Base-by-base conservation (phyloP, 2,888 invertebrate species). In the Smittia aterrima region DNA sequence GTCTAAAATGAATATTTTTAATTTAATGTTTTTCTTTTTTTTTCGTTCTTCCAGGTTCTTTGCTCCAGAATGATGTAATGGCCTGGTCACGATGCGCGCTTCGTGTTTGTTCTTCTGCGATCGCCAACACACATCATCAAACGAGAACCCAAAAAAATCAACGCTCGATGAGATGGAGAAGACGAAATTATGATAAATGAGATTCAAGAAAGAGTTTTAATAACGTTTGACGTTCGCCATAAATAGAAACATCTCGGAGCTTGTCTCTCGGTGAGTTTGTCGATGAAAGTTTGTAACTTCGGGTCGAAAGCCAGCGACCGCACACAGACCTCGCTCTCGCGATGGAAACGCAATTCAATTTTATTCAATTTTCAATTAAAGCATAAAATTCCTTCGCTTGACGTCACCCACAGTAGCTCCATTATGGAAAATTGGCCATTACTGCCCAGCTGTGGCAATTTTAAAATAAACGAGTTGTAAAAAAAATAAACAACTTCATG, bases 391-490 rank as follows among this genome's bases (percentile, higher is more conserved):
- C 11, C 11, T 6, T 47, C 11, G 16, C 47, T 1, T 47, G 68
- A 47, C 68, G 47, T 68, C 68, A 47, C 47, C 47, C 47, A 47
- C 47, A 32, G 25, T 24, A 24, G 40, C 24, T 27, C 68, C 11
- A 68, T 68, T 41, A 47, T 68, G 68, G 68, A 68, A 68, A 68
- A 68, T 68, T 41, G 47, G 27, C 27, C 47, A 47, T 66, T 24
- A 32, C 66, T 66, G n/a, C 24, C 47, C 20, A 68, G 18, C 18
- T 22, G 40, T 24, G 20, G 66, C 66, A 66, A 66, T 66, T 66
- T 66, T 20, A n/a, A 47, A 47, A 47, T 47, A 47, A 47, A 16
- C 47, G 47, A 47, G 47, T n/a, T 20, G 66, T 32, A 9, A 18
- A 66, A 32, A 27, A 66, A 32, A 64, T 64, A 64, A 32, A n/a